phyloP scores from a whole-genome alignment of 2,797 vertebrate genomes.

The Poecilia picta region DNA sequence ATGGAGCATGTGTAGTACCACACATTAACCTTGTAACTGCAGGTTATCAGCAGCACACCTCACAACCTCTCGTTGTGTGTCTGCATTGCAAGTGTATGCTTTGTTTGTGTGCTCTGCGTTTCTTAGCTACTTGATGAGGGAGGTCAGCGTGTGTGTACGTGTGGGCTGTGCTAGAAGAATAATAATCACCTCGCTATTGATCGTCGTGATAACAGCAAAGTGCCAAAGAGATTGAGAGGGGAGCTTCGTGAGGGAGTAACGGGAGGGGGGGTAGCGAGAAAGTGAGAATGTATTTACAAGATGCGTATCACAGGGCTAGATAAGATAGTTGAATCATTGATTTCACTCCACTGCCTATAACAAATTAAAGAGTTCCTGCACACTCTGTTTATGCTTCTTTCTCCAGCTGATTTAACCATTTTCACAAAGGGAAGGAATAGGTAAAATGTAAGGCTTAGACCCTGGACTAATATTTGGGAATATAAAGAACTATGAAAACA shows the following conservation, averaged over 20 bases:
- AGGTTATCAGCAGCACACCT: constrained; percentile 55
- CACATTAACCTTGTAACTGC: constrained; percentile 68
- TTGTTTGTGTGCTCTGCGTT: constrained; percentile 27
- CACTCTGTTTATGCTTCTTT: constrained; percentile 51
- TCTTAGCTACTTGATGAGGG: constrained; percentile 54
- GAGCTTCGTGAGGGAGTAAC: constrained; percentile 33
- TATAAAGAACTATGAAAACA: constrained; percentile 2
- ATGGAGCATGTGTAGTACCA: constrained; percentile 51
- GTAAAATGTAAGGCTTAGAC: constrained; percentile 34
- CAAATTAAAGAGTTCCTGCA: constrained; percentile 70
- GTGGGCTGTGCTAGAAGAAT: constrained; percentile 70
- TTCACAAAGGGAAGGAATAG: constrained; percentile 46
- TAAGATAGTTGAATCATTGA: constrained; percentile 67
- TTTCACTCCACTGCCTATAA: constrained; percentile 51
- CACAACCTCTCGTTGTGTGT: constrained; percentile 30
- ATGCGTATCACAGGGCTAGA: constrained; percentile 60
- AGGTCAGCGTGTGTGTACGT: constrained; percentile 61
- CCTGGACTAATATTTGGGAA: constrained; percentile 36
- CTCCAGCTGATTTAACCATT: constrained; percentile 59
- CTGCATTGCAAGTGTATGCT: constrained; percentile 8
- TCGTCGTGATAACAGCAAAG: constrained; percentile 70
- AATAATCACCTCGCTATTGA: constrained; percentile 79
- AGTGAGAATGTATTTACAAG: constrained; percentile 62
- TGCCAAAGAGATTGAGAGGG: constrained; percentile 64
- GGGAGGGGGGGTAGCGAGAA: constrained; percentile 10